Evolutionary conservation across 2,113 vertebrate species (phyloP).

Genomic region (Copsychus sechellarum): DNA sequence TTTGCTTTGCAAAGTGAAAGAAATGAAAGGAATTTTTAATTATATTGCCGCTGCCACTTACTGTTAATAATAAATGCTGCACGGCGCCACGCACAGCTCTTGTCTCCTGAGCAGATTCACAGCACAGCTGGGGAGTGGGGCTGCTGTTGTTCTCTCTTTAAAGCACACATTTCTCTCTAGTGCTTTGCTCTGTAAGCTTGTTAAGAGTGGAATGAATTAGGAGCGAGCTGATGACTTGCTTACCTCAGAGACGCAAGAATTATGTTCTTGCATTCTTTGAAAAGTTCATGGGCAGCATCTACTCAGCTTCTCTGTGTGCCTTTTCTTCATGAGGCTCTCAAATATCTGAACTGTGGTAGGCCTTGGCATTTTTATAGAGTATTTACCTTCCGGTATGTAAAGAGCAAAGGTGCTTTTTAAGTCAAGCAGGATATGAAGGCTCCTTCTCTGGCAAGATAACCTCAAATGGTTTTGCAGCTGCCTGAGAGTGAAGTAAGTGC

Average conservation of each 20-base stretch:
- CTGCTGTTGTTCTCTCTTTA: neutral
- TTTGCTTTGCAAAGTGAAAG: neutral
- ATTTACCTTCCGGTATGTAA: conserved; percentile 37
- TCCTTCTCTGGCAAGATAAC: conserved; percentile 46
- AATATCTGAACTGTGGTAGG: conserved; percentile 30
- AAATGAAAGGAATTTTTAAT: neutral
- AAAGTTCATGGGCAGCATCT: conserved; percentile 30
- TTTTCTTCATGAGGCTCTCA: conserved; percentile 43
- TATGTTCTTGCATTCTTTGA: conserved; percentile 44
- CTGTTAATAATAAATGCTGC: neutral
- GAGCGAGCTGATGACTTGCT: conserved; percentile 1
- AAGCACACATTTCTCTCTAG: neutral
- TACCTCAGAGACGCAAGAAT: conserved; percentile 36
- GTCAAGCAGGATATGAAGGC: conserved; percentile 25
- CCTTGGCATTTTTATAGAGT: conserved; percentile 44
- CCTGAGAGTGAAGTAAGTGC: conserved; percentile 24
- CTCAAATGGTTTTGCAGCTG: conserved; percentile 32
- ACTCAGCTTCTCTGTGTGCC: neutral
- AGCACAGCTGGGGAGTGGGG: neutral
- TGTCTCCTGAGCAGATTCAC: neutral
- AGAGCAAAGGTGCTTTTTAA: conserved; percentile 50
- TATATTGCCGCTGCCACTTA: neutral
- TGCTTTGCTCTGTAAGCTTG: conserved; percentile 2
- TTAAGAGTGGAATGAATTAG: conserved; percentile 24
- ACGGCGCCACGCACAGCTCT: neutral